Evolutionary conservation across 1,140 invertebrate genomes (phyloP), one percentile per base, ranked within the genome.

Genomic region (Sarcophaga peregrina): DNA sequence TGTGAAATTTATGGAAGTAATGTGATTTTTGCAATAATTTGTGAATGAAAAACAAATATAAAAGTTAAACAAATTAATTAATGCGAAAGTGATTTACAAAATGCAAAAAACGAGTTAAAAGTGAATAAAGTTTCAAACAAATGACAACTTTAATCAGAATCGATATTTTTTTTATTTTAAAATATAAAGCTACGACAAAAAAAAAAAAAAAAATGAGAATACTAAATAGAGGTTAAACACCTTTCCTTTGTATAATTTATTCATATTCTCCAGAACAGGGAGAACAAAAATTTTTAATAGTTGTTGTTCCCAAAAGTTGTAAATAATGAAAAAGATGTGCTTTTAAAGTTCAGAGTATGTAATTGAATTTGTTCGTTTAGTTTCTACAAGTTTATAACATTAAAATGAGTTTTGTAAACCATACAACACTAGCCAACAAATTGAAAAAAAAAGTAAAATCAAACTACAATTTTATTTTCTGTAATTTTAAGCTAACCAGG

Each of bases 181-280:
- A 62, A 62, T 37, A 37, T 15, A 62, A 68, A 68, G 54, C 7
- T 20, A 68, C 54, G 62, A n/a, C n/a, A n/a, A n/a, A n/a, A n/a
- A n/a, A n/a, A n/a, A n/a, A n/a, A n/a, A n/a, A 68, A 68, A 68
- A 25, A 68, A 68, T 15, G n/a, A 68, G 62, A 68, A 13, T 52
- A 10, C 13, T 17, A 8, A 25, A 68, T 68, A n/a, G 62, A 68
- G 62, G 62, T 68, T 68, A 68, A 68, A 68, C 62, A 68, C 62
- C 62, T 68, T 68, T 13, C 20, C 17, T 68, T 68, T 68, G 62
- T 68, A 10, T 20, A 10, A 68, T 68, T 68, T 68, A 68, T 68
- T 68, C 17, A 68, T 25, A 20, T 62, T 20, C 13, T 52, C 13
- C 13, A 10, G 50, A 10, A 37, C 25, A 37, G 25, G 25, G 25